A percentile compares a stretch with the other conserved stretches of the same genome.
Conservation (phyloP, 1,140 invertebrate species). For the Cotesia typhae region DNA sequence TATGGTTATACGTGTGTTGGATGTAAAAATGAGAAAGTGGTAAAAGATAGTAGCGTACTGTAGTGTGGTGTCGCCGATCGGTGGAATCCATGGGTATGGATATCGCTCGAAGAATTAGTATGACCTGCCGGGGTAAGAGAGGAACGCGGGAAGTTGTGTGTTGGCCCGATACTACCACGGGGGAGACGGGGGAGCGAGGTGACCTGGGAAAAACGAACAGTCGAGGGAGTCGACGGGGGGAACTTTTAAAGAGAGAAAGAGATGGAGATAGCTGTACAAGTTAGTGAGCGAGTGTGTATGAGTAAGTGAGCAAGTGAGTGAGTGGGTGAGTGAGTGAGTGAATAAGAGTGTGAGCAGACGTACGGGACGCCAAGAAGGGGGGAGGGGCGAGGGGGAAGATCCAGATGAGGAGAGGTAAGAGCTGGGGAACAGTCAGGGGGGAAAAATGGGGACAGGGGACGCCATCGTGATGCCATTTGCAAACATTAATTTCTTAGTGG, state of each 20-base stretch:
- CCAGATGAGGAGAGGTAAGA: conserved; percentile 46
- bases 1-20: no score
- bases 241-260: no score
- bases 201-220: conserved; percentile 36
- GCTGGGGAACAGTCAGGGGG: conserved; percentile 34
- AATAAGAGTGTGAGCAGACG: conserved; percentile 33
- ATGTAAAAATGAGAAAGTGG: no score
- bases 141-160: conserved; percentile 28
- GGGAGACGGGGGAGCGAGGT: conserved; percentile 21
- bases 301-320: conserved; percentile 22
- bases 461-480: conserved; percentile 57
- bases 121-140: conserved; percentile 43
- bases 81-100: conserved; percentile 35
- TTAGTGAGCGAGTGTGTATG: no score
- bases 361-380: conserved; percentile 46
- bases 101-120: conserved; percentile 55
- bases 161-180: conserved; percentile 22
- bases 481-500: conserved; percentile 51
- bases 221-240: conserved; percentile 27
- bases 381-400: conserved; percentile 43
- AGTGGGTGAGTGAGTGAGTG: no score
- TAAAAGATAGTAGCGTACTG: no score
- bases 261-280: not conserved
- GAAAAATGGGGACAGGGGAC: conserved; percentile 46
- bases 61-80: conserved; percentile 41